Evolutionary conservation across 1,140 invertebrate species (phyloP).

Genomic region (Macrocentrus cingulum): DNA sequence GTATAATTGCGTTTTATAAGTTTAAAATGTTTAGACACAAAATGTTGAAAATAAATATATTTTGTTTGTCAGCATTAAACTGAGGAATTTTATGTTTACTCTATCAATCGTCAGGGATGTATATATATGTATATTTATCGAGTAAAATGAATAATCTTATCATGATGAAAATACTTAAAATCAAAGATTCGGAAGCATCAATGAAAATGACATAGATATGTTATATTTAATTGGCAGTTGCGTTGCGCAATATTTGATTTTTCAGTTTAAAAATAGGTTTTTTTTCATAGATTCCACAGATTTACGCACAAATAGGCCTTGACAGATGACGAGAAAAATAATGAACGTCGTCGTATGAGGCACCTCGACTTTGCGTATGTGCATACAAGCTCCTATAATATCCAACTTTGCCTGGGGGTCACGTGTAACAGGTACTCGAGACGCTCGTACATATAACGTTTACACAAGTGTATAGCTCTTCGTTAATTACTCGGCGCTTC

Average conservation of each 20-base stretch:
- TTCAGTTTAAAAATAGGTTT: too few species aligned
- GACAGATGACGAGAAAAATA: too few species aligned
- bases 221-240: too few species aligned
- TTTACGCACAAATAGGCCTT: too few species aligned
- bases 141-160: slow-evolving; percentile 3
- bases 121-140: slow-evolving; percentile 12
- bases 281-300: too few species aligned
- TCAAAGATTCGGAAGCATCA: not conserved
- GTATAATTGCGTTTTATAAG: too few species aligned
- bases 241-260: too few species aligned
- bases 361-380: too few species aligned
- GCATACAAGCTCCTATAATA: slow-evolving; percentile 1
- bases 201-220: not conserved
- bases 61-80: not conserved
- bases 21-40: not conserved
- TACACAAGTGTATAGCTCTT: slow-evolving; percentile 43
- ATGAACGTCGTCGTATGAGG: too few species aligned
- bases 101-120: too few species aligned
- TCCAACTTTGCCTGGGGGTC: slow-evolving; percentile 7
- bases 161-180: slow-evolving; percentile 7
- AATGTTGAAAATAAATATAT: not conserved
- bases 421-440: slow-evolving; percentile 17
- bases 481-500: slow-evolving; percentile 35
- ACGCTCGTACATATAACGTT: slow-evolving; percentile 26
- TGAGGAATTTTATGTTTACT: not conserved